Conservation (phyloP, 2,797 vertebrate genomes). For the Furcifer pardalis region DNA sequence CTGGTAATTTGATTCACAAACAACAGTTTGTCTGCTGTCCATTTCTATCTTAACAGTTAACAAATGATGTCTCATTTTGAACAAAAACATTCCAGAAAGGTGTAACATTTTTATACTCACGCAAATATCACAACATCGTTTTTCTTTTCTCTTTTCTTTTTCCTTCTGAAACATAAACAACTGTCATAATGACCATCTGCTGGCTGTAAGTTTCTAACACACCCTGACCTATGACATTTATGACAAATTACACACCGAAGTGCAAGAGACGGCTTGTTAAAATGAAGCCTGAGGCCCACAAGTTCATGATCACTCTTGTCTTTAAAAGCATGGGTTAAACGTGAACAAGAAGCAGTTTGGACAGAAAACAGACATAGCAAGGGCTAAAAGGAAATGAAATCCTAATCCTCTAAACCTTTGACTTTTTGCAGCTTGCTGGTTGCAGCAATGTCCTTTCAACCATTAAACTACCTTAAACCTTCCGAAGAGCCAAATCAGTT, state of each 20-base stretch:
- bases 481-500: conserved; percentile 72
- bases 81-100: conserved; percentile 66
- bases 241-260: conserved; percentile 90
- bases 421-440: conserved; percentile 77
- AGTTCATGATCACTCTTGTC: conserved; percentile 78
- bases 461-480: conserved; percentile 79
- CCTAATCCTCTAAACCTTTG: conserved; percentile 78
- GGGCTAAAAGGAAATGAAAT: conserved; percentile 83
- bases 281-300: conserved; percentile 82
- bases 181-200: conserved; percentile 87
- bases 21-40: conserved; percentile 15
- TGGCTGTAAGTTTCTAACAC: conserved; percentile 80
- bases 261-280: conserved; percentile 88
- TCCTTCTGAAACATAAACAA: conserved; percentile 75
- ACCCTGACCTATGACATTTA: conserved; percentile 87
- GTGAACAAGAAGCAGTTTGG: conserved; percentile 78
- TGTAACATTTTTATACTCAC: conserved; percentile 69
- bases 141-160: conserved; percentile 21
- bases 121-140: conserved; percentile 71
- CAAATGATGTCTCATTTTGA: conserved; percentile 57
- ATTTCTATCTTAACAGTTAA: conserved; percentile 45
- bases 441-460: conserved; percentile 77
- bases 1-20: background rate
- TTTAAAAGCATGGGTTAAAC: conserved; percentile 80
- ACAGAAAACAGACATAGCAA: conserved; percentile 83